Evolutionary conservation across 2,797 vertebrate genomes (phyloP).

Genomic region (Acanthiza pusilla): DNA sequence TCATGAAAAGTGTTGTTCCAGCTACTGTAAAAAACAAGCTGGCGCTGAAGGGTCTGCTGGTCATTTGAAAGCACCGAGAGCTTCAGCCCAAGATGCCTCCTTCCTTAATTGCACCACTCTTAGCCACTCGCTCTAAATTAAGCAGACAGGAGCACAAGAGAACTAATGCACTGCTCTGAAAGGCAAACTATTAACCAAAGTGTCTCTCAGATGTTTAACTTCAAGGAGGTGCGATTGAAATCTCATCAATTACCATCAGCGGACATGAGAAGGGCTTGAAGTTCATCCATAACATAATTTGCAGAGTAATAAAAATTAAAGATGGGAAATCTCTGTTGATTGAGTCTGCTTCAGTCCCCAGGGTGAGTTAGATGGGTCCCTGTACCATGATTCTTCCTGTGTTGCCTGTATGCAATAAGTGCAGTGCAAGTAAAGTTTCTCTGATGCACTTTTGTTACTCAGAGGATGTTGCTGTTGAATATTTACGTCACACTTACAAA

Average conservation of each 20-base stretch:
- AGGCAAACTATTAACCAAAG: conserved; percentile 30
- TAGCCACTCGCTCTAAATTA: not conserved
- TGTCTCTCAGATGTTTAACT: conserved; percentile 37
- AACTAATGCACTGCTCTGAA: conserved; percentile 18
- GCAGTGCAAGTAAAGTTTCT: not conserved
- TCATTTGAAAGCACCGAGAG: not conserved
- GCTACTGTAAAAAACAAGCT: not conserved
- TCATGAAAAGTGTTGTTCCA: not conserved
- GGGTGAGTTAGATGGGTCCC: not conserved
- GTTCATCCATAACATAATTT: not conserved
- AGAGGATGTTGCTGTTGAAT: not conserved
- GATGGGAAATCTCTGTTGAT: not conserved
- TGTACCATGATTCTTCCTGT: not conserved
- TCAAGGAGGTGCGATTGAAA: conserved; percentile 4
- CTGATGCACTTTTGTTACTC: not conserved
- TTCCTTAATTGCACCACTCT: conserved; percentile 42
- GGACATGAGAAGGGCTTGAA: not conserved
- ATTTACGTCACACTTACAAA: not conserved
- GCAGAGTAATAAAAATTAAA: conserved; percentile 18
- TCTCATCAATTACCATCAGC: conserved; percentile 2
- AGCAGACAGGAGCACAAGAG: conserved; percentile 12
- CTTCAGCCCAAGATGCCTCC: conserved; percentile 10
- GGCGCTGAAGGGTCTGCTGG: not conserved
- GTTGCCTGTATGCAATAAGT: not conserved
- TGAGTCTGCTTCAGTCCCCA: not conserved